Percentiles rank a stretch among this genome's conserved stretches.
Conservation (phyloP, 2,888 invertebrate genomes). For the Diplazon laetatorius region DNA sequence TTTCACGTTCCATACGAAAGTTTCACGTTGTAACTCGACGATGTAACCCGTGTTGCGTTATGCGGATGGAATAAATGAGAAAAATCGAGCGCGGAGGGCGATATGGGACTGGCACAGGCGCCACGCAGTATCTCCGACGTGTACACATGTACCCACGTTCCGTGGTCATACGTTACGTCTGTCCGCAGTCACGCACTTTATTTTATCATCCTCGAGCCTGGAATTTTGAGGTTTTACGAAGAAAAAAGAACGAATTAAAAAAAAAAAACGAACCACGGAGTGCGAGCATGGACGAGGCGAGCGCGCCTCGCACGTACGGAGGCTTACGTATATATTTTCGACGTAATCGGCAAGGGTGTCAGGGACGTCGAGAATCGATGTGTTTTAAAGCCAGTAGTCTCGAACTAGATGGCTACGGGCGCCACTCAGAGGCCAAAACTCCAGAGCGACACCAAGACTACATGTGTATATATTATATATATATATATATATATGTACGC, state of each 20-base stretch:
- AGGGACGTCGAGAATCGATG: slow-evolving; percentile 55
- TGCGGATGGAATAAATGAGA: slow-evolving; percentile 33
- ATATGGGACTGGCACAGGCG: not conserved
- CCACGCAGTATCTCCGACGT: not conserved
- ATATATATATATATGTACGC: not conserved
- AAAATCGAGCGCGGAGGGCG: slow-evolving; percentile 9
- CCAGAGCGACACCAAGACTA: not conserved
- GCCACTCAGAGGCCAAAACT: not conserved
- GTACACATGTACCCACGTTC: slow-evolving; percentile 5
- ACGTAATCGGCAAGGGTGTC: slow-evolving; percentile 48
- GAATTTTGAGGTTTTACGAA: slow-evolving; percentile 37
- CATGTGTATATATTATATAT: not conserved
- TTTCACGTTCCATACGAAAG: slow-evolving; percentile 35
- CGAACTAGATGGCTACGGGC: too few species aligned
- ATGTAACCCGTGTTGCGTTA: too few species aligned
- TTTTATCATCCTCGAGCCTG: slow-evolving; percentile 41
- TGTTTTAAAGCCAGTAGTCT: not conserved
- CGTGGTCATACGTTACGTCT: slow-evolving; percentile 30
- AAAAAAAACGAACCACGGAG: not conserved
- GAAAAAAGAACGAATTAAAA: slow-evolving; percentile 7
- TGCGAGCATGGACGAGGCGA: slow-evolving; percentile 10
- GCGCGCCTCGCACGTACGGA: not conserved
- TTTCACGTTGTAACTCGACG: slow-evolving; percentile 49
- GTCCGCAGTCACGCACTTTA: slow-evolving; percentile 38
- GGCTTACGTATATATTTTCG: not conserved